Evolutionary conservation across 2,888 invertebrate species (phyloP).

Genomic region (Branchipolynoe longqiensis): DNA sequence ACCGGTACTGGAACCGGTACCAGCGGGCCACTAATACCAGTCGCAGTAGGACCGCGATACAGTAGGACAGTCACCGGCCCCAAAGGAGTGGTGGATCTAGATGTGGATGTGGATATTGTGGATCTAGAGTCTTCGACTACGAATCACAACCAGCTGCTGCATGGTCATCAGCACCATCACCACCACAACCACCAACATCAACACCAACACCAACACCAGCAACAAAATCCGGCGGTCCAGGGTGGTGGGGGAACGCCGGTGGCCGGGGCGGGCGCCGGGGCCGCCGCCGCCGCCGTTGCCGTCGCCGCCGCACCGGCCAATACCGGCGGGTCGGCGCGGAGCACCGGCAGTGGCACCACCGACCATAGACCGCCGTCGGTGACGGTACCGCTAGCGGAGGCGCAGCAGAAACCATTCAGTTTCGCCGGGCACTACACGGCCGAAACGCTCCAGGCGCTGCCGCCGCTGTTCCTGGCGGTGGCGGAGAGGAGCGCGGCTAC

Average conservation of each 20-base stretch:
- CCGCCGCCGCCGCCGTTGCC: background rate
- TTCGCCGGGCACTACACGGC: constrained; percentile 82
- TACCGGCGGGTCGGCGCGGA: background rate
- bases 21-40: no score
- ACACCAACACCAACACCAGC: background rate
- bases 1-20: no score
- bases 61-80: no score
- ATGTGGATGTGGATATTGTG: no score
- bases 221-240: background rate
- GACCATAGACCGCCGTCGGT: constrained; percentile 5
- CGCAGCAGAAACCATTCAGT: constrained; percentile 12
- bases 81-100: no score
- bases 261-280: background rate
- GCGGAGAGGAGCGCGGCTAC: constrained; percentile 84
- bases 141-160: background rate
- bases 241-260: constrained; percentile 5
- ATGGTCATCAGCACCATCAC: background rate
- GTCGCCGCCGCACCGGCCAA: background rate
- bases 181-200: background rate
- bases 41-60: no score
- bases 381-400: no score
- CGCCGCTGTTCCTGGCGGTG: constrained; percentile 85
- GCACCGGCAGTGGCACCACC: background rate
- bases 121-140: no score
- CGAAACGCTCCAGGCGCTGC: constrained; percentile 84